These are phyloP conservation scores for Oryzias woworae DNA, from an alignment of 2,113 vertebrate genomes.

Conservation along the genomic window DNA sequence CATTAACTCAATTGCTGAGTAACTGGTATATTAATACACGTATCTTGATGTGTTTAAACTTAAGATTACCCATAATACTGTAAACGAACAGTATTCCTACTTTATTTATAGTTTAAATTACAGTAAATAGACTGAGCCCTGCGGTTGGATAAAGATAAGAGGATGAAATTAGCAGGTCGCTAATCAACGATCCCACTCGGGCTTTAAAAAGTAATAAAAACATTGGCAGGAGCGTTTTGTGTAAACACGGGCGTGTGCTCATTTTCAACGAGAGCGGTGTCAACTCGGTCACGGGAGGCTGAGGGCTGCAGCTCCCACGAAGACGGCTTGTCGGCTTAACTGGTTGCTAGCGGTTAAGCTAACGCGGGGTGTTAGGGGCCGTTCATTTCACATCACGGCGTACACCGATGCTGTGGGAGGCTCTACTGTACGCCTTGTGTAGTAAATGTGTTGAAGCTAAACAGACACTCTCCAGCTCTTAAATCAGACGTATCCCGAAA, in stretches of 20 bases:
- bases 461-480: too few relatives aligned
- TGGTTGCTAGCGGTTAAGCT: conserved; percentile 49
- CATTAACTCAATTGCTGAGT: too few relatives aligned
- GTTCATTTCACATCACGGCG: conserved; percentile 40
- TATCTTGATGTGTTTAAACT: too few relatives aligned
- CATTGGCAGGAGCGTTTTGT: neutral
- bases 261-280: neutral
- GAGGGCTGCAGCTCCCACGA: neutral
- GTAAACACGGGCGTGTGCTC: neutral
- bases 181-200: conserved; percentile 34
- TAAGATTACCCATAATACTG: too few relatives aligned
- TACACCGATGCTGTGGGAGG: conserved; percentile 27
- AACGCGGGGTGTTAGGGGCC: conserved; percentile 35
- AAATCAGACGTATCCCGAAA: too few relatives aligned
- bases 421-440: too few relatives aligned
- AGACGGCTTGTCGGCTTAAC: conserved; percentile 10
- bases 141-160: conserved; percentile 41
- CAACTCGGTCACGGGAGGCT: neutral
- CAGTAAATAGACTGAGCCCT: conserved; percentile 28
- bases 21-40: too few relatives aligned
- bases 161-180: conserved; percentile 53
- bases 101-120: neutral
- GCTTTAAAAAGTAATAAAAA: neutral
- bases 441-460: too few relatives aligned
- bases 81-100: too few relatives aligned